phyloP scores from a whole-genome alignment of 2,797 vertebrate genomes.

The Enteromius fasciolatus region DNA sequence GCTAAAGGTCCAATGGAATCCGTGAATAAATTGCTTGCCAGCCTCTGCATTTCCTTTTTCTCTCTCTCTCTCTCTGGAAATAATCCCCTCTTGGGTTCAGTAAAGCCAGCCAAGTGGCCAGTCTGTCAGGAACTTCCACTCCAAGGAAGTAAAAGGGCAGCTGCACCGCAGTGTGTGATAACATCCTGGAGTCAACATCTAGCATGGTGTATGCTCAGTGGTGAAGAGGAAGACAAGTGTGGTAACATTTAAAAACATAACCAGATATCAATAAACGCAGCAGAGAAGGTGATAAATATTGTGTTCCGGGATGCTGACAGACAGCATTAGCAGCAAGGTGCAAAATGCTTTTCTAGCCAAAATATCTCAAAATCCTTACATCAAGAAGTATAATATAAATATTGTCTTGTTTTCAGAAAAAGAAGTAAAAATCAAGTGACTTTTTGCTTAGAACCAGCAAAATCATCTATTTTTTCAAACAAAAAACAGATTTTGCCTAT shows the following conservation, averaged over 20 bases:
- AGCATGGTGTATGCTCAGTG: constrained; percentile 34
- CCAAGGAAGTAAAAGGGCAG: constrained; percentile 67
- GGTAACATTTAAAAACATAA: constrained; percentile 65
- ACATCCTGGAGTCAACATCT: constrained; percentile 45
- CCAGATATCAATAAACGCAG: constrained; percentile 64
- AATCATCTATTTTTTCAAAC: too few species aligned
- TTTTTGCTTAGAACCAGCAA: too few species aligned
- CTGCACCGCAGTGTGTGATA: constrained; percentile 45
- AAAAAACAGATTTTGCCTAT: too few species aligned
- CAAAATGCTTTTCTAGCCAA: not conserved
- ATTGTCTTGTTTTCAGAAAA: too few species aligned
- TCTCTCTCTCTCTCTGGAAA: constrained; percentile 52
- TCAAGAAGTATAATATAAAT: too few species aligned
- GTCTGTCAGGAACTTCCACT: constrained; percentile 48
- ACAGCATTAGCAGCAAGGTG: constrained; percentile 60
- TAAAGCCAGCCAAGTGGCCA: constrained; percentile 46
- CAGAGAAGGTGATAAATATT: constrained; percentile 53
- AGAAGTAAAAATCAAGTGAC: too few species aligned
- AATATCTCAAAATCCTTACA: too few species aligned
- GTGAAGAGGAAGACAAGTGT: constrained; percentile 57
- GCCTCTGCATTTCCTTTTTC: constrained; percentile 43
- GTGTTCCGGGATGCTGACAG: constrained; percentile 51
- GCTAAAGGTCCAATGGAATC: constrained; percentile 57
- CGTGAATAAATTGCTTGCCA: constrained; percentile 46
- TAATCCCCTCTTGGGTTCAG: constrained; percentile 52